Evolutionary conservation across 1,140 invertebrate genomes (phyloP), one percentile per base, ranked within the genome.

Genomic region (Drosophila albomicans): DNA sequence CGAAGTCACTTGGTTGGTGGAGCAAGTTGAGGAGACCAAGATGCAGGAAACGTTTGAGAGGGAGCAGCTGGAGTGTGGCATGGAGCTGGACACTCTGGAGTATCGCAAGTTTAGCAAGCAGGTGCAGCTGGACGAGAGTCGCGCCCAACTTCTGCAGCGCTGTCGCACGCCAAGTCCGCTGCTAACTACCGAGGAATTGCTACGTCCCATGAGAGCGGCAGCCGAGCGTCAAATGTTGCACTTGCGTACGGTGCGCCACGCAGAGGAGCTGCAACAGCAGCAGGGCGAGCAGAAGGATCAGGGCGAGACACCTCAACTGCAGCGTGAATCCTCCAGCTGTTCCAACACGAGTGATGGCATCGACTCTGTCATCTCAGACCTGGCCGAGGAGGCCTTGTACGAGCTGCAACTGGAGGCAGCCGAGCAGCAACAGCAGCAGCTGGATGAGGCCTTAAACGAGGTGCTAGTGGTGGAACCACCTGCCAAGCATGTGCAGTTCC

Each of bases 311-410:
- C 35, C 51, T 0, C 13, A 35, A 11, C 59, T 88, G 4, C 62
- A 81, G 6, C 74, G 91, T 1, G 84, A 91, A 25, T 59, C 68
- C 2, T 92, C 91, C 6, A 81, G 54, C 8, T 91, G 84, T 35
- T 92, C 91, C 7, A 91, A 92, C 46, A 92, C 89, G 5, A 92
- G 91, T 48, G 84, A 91, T 57, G 91, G 82, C 54, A 91, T 92
- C 7, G 91, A 92, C 20, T 92, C 91, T 0, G 91, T 91, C 8
- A 91, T 92, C 38, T 92, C 91, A 0, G 91, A 92, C 58, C 48
- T 92, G 52, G 89, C 88, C 4, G 91, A 92, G 41, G 91, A 91
- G 41, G 91, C 88, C 0, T 54, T 92, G 0, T 79, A 74, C 15
- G 91, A 92, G 51, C 74, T 92, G 1, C 81, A 91, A 70, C 56